A percentile compares a stretch with the other conserved stretches of the same genome.
Conservation (phyloP, 2,113 vertebrate genomes). For the Lota lota region DNA sequence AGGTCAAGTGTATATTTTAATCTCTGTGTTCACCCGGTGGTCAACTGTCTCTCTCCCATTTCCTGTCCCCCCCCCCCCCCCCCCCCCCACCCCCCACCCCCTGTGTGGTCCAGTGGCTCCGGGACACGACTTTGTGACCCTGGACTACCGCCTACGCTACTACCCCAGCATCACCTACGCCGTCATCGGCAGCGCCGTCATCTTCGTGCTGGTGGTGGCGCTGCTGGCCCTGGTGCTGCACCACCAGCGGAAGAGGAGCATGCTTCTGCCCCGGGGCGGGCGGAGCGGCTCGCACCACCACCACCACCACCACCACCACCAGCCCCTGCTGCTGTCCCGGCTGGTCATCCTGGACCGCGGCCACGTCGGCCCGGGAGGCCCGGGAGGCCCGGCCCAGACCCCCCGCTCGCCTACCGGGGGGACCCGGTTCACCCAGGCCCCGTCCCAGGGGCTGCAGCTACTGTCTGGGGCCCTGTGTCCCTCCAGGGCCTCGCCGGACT, state of each 20-base stretch:
- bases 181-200: conserved; percentile 91
- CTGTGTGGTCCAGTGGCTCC: conserved; percentile 78
- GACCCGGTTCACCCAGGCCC: conserved; percentile 73
- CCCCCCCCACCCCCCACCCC: conserved; percentile 16
- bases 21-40: background rate
- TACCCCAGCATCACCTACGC: conserved; percentile 96
- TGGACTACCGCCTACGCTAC: conserved; percentile 89
- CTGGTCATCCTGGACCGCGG: conserved; percentile 91
- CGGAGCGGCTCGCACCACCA: conserved; percentile 57
- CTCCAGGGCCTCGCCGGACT: conserved; percentile 75
- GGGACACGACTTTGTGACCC: conserved; percentile 86
- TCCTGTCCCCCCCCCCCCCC: background rate
- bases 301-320: conserved; percentile 85
- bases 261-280: conserved; percentile 79
- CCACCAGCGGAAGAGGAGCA: conserved; percentile 92
- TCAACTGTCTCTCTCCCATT: background rate
- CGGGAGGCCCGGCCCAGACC: conserved; percentile 48
- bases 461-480: conserved; percentile 81
- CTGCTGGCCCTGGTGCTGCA: conserved; percentile 90
- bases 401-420: too few species aligned
- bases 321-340: conserved; percentile 89
- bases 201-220: conserved; percentile 92
- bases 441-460: conserved; percentile 83
- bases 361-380: conserved; percentile 63
- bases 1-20: background rate